Evolutionary conservation across 1,140 invertebrate species (phyloP), one percentile per base, ranked within the genome.

Genomic region (Ectropis grisescens): DNA sequence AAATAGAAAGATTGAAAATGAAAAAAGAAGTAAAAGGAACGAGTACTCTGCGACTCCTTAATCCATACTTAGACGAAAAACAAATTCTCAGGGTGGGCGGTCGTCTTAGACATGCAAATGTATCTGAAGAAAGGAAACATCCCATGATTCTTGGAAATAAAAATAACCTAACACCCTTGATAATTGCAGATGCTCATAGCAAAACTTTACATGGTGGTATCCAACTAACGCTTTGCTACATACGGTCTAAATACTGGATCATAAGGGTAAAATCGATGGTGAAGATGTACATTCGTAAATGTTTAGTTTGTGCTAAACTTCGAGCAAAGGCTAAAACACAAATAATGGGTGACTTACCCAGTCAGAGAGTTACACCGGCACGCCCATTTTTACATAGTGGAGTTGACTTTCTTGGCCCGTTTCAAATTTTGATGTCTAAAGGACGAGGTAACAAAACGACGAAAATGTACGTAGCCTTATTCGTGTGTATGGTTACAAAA

Each of bases 381-480:
- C 29, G 38, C n/a, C 29, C 59, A 8, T 80, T 81, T 39, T 9
- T 22, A 9, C 24, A 54, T 12, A 32, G 29, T 15, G 76, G 75
- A 9, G 36, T 74, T 1, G 72, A 80, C 40, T 78, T 60, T 31
- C 50, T 60, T 4, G 75, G 76, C 1, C 68, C 70, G 4, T 43
- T 79, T 1, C 22, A 38, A 1, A 24, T 40, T 19, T 8, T 32
- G 2, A 29, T 39, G 14, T 36, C 31, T n/a, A 42, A 30, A 10
- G 37, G 40, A 4, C 34, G 46, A 33, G 37, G 37, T 3, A 11
- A 11, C 2, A 39, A 34, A 14, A 13, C 26, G 9, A 3, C 4
- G 1, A 49, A 49, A 10, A 29, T 30, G 1, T 49, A 49, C 19
- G 36, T 49, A 6, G 13, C 23, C 7, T 22, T 49, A 13, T 49